These are phyloP conservation scores for Bembecia ichneumoniformis DNA, from an alignment of 2,888 invertebrate species.

Conservation along the genomic window DNA sequence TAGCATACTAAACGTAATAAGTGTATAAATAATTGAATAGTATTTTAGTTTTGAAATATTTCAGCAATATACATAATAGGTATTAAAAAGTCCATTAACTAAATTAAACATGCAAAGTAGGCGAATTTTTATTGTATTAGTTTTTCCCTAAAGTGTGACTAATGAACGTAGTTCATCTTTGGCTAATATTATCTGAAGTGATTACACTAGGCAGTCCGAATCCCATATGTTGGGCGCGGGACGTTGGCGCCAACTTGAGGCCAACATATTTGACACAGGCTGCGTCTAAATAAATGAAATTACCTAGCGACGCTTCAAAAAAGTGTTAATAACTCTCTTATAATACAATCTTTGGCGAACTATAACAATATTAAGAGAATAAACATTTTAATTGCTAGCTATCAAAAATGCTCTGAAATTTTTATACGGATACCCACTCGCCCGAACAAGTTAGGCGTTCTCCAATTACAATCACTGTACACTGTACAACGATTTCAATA, in stretches of 20 bases:
- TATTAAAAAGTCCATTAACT: constrained; percentile 42
- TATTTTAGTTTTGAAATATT: constrained; percentile 69
- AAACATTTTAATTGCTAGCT: constrained; percentile 44
- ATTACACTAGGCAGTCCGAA: constrained; percentile 3
- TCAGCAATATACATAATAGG: constrained; percentile 67
- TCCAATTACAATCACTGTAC: background rate
- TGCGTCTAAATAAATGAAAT: constrained; percentile 27
- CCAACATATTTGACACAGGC: background rate
- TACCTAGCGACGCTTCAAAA: constrained; percentile 52
- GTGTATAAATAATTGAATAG: constrained; percentile 74
- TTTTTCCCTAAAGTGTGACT: constrained; percentile 46
- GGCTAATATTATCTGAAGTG: constrained; percentile 22
- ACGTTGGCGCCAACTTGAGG: background rate
- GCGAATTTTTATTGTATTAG: constrained; percentile 64
- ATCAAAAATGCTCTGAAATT: constrained; percentile 32
- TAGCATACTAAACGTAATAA: constrained; percentile 75
- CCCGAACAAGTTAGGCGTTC: constrained; percentile 4
- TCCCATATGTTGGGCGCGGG: background rate
- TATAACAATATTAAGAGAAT: constrained; percentile 62
- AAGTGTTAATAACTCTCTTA: constrained; percentile 54
- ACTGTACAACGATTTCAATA: background rate
- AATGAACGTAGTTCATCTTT: constrained; percentile 36
- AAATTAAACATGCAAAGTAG: constrained; percentile 64
- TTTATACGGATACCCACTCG: constrained; percentile 10
- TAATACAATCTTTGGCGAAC: constrained; percentile 63